Evolutionary conservation across 2,113 vertebrate genomes (phyloP).

Genomic region (Limnothrissa miodon): DNA sequence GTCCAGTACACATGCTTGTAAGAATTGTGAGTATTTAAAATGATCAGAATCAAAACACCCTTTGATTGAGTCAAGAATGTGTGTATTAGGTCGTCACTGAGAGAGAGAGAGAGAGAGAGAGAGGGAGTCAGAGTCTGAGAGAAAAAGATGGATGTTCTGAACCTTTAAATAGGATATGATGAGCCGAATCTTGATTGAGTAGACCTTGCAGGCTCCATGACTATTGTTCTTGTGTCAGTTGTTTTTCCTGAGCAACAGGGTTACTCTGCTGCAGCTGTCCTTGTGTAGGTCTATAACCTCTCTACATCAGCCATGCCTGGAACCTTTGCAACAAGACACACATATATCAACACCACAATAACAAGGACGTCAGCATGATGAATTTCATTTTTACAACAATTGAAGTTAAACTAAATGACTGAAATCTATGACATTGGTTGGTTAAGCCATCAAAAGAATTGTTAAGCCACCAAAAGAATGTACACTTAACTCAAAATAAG

Average conservation of each 20-base stretch:
- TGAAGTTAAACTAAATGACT: too few relatives aligned
- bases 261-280: constrained; percentile 53
- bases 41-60: not conserved
- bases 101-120: not conserved
- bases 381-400: not conserved
- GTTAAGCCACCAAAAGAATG: too few relatives aligned
- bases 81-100: too few relatives aligned
- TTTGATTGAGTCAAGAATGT: not conserved
- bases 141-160: not conserved
- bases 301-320: not conserved
- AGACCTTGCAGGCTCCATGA: constrained; percentile 26
- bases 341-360: not conserved
- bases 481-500: too few relatives aligned
- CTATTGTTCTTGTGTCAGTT: constrained; percentile 57
- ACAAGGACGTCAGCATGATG: not conserved
- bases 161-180: not conserved
- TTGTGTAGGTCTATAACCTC: constrained; percentile 45
- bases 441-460: too few relatives aligned
- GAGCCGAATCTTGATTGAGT: constrained; percentile 33
- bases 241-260: constrained; percentile 65
- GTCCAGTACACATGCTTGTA: constrained; percentile 22
- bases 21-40: not conserved
- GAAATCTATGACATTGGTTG: too few relatives aligned
- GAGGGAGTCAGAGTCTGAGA: not conserved
- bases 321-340: not conserved